Base-by-base conservation (phyloP, 2,113 vertebrate species). In the Mystacornis crossleyi region DNA sequence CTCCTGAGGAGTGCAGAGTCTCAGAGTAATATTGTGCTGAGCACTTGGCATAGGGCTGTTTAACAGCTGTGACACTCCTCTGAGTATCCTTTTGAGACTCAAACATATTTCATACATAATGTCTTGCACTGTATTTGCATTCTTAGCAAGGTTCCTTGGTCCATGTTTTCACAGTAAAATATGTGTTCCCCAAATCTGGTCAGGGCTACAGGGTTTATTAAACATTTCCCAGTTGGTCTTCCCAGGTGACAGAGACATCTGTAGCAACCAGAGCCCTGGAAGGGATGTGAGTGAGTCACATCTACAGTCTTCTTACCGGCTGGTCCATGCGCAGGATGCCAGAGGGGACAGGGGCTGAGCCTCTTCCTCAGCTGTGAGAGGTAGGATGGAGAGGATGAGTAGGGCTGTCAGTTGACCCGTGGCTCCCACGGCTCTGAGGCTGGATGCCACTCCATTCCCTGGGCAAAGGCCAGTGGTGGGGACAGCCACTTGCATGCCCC, bases 401-500 rank as follows among this genome's bases (percentile, higher is more conserved):
- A 67, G 43, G 31, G 29, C 38, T 78, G 23, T 42, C 45, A 65
- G 25, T 12, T 1, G 1, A 36, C 11, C 71, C 0, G 0, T 8
- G 9, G 18, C 43, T 87, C 43, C 48, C 43, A 26, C 0, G 0
- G 21, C 14, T 72, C 18, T 0, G 1, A 40, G 64, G 31, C 19
- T 89, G 62, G 36, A 53, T 31, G 34, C 4, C 0, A 1, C 12
- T 12, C 3, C 0, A 0, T 8, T 14, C 33, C 12, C 25, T 54
- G 12, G 29, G 33, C 13, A 81, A 72, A 26, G 28, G 45, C 20
- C 6, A 14, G n/a, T 26, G 53, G 6, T 61, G 15, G 11, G 9
- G 8, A 48, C 1, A 2, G 36, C 5, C 1, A 1, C 50, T 65
- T 69, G 11, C 23, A 7, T 21, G 45, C 5, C 29, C 42, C 0